These are phyloP conservation scores for Scelioninae gen. 1 DNA, from an alignment of 2,888 invertebrate genomes.

Conservation along the genomic window DNA sequence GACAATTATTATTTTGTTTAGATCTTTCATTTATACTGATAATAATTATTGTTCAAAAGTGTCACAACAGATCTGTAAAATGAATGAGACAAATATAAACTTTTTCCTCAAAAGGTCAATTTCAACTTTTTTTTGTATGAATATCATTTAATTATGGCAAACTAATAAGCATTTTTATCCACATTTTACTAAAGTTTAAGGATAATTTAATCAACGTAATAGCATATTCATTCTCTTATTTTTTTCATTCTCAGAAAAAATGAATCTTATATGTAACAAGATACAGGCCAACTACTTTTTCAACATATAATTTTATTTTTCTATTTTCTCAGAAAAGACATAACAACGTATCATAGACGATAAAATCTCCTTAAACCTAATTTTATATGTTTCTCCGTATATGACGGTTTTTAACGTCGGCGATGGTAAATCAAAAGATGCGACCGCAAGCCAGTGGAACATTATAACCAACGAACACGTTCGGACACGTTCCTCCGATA, in stretches of 20 bases:
- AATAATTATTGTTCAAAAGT: too few species aligned
- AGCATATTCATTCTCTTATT: too few species aligned
- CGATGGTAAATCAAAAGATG: constrained; percentile 36
- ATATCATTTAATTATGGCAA: too few species aligned
- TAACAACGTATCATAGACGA: constrained; percentile 40
- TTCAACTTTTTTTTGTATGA: too few species aligned
- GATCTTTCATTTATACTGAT: neutral
- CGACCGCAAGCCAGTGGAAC: constrained; percentile 8
- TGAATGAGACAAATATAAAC: neutral
- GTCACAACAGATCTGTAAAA: neutral
- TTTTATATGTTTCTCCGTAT: constrained; percentile 47
- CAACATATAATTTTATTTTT: constrained; percentile 18
- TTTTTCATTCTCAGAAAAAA: neutral
- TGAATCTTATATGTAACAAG: neutral
- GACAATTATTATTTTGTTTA: neutral
- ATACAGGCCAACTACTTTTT: constrained; percentile 3
- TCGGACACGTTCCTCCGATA: constrained; percentile 46
- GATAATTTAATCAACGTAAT: too few species aligned
- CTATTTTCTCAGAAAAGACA: constrained; percentile 38
- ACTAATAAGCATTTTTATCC: too few species aligned
- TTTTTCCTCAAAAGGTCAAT: too few species aligned
- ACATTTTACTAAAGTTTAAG: too few species aligned
- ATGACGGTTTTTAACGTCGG: constrained; percentile 35
- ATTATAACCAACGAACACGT: constrained; percentile 25
- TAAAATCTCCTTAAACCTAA: constrained; percentile 49